Percentiles rank a stretch among this genome's conserved stretches.
Conservation (phyloP, 2,797 vertebrate genomes). For the Poeciliopsis presidionis region DNA sequence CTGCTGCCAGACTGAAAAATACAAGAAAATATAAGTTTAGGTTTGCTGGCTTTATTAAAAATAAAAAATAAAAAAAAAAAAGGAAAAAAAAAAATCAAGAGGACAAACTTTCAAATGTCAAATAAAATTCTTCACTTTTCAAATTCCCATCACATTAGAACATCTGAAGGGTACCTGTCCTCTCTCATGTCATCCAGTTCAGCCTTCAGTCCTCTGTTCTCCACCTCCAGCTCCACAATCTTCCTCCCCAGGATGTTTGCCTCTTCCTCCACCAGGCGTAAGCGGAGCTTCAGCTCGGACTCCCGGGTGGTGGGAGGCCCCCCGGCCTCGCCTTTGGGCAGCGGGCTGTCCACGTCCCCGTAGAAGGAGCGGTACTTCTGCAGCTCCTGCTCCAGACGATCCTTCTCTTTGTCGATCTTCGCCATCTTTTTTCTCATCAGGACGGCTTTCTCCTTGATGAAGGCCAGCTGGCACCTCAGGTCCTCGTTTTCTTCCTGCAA, state of each 20-base stretch:
- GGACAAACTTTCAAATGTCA: not conserved
- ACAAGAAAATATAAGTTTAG: not conserved
- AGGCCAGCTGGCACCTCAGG: slow-evolving; percentile 95
- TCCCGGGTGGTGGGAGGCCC: slow-evolving; percentile 96
- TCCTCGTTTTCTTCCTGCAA: slow-evolving; percentile 95
- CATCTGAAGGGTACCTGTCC: slow-evolving; percentile 74
- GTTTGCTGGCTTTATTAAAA: not conserved
- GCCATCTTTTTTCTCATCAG: slow-evolving; percentile 99
- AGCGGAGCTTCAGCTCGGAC: slow-evolving; percentile 93
- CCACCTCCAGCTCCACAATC: slow-evolving; percentile 97
- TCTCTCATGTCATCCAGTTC: slow-evolving; percentile 96
- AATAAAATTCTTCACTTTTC: not conserved
- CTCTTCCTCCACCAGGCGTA: slow-evolving; percentile 97
- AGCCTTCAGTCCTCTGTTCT: slow-evolving; percentile 96
- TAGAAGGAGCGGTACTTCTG: slow-evolving; percentile 98
- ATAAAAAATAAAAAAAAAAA: not conserved
- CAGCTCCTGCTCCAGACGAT: slow-evolving; percentile 94
- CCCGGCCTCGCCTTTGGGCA: slow-evolving; percentile 96
- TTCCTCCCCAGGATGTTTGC: slow-evolving; percentile 98
- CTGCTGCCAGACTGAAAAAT: slow-evolving; percentile 81
- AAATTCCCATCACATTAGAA: not conserved
- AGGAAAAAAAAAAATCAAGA: not conserved
- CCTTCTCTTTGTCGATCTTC: slow-evolving; percentile 98
- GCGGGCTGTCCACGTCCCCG: slow-evolving; percentile 96
- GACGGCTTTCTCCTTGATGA: slow-evolving; percentile 95